Base-by-base conservation (phyloP, 2,797 vertebrate species). In the Spheniscus humboldti region DNA sequence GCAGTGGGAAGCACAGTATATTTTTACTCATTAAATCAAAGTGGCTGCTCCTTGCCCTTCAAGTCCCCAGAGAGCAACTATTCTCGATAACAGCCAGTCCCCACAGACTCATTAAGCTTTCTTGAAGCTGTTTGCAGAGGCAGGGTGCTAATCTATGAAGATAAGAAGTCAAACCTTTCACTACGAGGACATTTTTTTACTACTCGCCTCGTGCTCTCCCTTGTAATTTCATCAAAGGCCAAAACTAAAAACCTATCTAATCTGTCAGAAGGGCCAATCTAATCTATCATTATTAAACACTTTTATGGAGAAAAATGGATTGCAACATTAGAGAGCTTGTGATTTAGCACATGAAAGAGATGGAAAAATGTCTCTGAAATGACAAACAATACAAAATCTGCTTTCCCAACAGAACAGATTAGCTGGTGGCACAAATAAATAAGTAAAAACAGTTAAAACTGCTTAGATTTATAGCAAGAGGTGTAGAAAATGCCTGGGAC, bases 141-240 rank as follows among this genome's bases (percentile, higher is more conserved):
- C 86, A 93, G 94, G 95, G 93, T 91, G 88, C 95, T 97, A 97
- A 97, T 96, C 95, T 97, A 96, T 95, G 96, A 92, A 95, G 97
- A 97, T 97, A 97, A 97, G 96, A 80, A 97, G 76, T 89, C 94
- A 97, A 97, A 90, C 77, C 92, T 97, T 96, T 97, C 95, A 78
- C 63, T 93, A 74, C 0, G 79, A 89, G 86, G 83, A 95, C 92
- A 31, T 93, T 97, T 97, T 97, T 96, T 93, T 91, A 87, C 90
- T 83, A 75, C 67, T 86, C 86, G 71, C 50, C 93, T 88, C 18
- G n/a, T 93, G 86, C 23, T 98, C 90, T 97, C 90, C 80, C 68
- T 94, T 89, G 77, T 90, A 88, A 96, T 96, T 97, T 97, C 95
- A 96, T 97, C 95, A 97, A 97, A 98, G 93, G 92, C 90, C 89